phyloP scores from a whole-genome alignment of 2,797 vertebrate species.

The Rhabdophis nuchalis region DNA sequence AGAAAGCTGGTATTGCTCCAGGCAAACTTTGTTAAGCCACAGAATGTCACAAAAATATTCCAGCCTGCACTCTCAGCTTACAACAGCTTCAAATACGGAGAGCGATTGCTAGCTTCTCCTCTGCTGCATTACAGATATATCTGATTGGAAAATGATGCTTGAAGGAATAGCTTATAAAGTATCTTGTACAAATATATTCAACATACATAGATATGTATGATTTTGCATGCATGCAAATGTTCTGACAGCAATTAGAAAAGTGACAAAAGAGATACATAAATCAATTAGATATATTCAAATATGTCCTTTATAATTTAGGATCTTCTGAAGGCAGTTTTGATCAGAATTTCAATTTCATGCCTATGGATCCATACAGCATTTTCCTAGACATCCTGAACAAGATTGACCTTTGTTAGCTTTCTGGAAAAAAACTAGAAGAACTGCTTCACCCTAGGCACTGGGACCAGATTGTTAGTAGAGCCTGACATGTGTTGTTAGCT shows the following conservation, averaged over 20 bases:
- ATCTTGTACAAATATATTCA: conserved; percentile 11
- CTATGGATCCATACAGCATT: not conserved
- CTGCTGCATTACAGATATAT: not conserved
- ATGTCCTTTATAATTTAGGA: not conserved
- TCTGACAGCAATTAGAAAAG: not conserved
- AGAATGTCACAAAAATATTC: not conserved
- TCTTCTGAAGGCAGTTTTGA: not conserved
- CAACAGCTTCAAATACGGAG: conserved; percentile 3
- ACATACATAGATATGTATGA: conserved; percentile 3
- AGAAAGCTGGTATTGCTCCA: not conserved
- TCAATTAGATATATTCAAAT: not conserved
- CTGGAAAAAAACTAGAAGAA: not conserved
- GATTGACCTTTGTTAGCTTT: not conserved
- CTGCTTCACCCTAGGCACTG: not conserved
- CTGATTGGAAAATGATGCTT: not conserved
- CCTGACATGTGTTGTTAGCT: not conserved
- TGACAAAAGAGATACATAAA: not conserved
- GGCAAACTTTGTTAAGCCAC: not conserved
- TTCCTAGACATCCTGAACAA: not conserved
- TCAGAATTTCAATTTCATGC: not conserved
- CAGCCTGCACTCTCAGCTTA: not conserved
- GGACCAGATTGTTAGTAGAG: not conserved
- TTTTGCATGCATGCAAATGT: not conserved
- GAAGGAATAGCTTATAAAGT: not conserved
- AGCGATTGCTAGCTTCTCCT: not conserved